A percentile compares a stretch with the other conserved stretches of the same genome.
These are phyloP conservation scores for Haemorhous mexicanus DNA, from an alignment of 2,113 vertebrate genomes.

Conservation along the genomic window DNA sequence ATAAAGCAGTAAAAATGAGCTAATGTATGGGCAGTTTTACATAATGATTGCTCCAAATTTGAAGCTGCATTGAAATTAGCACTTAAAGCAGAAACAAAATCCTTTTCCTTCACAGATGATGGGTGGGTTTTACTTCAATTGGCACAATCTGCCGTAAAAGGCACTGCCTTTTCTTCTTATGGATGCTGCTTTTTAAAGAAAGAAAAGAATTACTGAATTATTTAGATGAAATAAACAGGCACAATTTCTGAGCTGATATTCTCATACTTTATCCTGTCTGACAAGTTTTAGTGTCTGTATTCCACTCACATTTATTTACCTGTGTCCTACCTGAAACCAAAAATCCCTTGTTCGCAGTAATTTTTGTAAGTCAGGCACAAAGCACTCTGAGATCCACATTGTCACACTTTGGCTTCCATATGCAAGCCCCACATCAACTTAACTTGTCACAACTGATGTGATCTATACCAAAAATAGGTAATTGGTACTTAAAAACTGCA, in stretches of 20 bases:
- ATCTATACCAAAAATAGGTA: neutral
- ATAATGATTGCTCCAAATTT: neutral
- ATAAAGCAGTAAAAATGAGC: neutral
- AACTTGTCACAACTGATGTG: neutral
- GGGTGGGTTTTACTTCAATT: neutral
- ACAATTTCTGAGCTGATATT: neutral
- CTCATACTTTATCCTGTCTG: neutral
- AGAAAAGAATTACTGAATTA: neutral
- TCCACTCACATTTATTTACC: neutral
- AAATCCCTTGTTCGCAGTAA: neutral
- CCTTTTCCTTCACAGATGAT: neutral
- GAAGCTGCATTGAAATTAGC: neutral
- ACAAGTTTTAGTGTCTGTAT: neutral
- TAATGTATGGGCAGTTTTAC: neutral
- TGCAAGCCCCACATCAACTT: neutral
- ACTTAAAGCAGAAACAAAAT: neutral
- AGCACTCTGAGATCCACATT: neutral
- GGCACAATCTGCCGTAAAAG: neutral
- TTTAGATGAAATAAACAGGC: neutral
- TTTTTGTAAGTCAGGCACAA: fast-evolving
- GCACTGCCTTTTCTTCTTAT: neutral
- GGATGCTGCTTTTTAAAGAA: neutral
- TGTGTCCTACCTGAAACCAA: neutral
- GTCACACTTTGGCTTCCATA: neutral
- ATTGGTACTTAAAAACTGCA: neutral